A percentile compares a stretch with the other conserved stretches of the same genome.
phyloP scores from a whole-genome alignment of 2,797 vertebrate genomes.

The Scleropages formosus region DNA sequence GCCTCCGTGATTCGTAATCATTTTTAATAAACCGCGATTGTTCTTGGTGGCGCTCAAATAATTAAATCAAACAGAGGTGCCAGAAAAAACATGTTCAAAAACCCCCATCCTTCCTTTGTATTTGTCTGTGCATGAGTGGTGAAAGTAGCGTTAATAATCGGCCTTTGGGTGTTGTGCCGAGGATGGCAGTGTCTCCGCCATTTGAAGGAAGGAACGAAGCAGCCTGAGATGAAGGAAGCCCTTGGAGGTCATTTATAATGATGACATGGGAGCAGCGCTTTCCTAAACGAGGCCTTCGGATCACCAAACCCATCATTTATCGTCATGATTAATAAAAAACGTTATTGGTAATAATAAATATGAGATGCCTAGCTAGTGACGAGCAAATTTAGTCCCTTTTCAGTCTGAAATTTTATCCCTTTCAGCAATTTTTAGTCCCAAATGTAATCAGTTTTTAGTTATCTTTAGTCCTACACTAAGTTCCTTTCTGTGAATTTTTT shows the following conservation, averaged over 20 bases:
- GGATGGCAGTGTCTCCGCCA: background rate
- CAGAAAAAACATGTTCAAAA: slow-evolving; percentile 63
- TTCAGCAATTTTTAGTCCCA: no score
- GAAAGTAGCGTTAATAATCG: background rate
- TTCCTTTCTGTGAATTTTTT: no score
- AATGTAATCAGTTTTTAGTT: no score
- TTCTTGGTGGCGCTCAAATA: slow-evolving; percentile 97
- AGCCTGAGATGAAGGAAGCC: slow-evolving; percentile 90
- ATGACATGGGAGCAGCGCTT: slow-evolving; percentile 98
- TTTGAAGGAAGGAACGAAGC: slow-evolving; percentile 72
- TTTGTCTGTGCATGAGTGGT: slow-evolving; percentile 30
- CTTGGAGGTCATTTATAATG: slow-evolving; percentile 98
- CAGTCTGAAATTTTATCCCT: no score
- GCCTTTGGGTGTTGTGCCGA: slow-evolving; percentile 1
- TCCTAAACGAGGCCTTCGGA: slow-evolving; percentile 99
- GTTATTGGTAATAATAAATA: slow-evolving; percentile 99
- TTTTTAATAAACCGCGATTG: slow-evolving; percentile 99
- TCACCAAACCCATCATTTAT: slow-evolving; percentile 99
- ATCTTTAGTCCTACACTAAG: no score
- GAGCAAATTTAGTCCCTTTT: no score
- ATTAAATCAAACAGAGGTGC: slow-evolving; percentile 91
- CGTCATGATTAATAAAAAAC: slow-evolving; percentile 99
- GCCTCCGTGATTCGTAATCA: slow-evolving; percentile 91
- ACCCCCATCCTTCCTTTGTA: slow-evolving; percentile 45
- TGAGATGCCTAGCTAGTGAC: slow-evolving; percentile 73